phyloP scores from a whole-genome alignment of 2,888 invertebrate species.

The Eurytoma adleriae region DNA sequence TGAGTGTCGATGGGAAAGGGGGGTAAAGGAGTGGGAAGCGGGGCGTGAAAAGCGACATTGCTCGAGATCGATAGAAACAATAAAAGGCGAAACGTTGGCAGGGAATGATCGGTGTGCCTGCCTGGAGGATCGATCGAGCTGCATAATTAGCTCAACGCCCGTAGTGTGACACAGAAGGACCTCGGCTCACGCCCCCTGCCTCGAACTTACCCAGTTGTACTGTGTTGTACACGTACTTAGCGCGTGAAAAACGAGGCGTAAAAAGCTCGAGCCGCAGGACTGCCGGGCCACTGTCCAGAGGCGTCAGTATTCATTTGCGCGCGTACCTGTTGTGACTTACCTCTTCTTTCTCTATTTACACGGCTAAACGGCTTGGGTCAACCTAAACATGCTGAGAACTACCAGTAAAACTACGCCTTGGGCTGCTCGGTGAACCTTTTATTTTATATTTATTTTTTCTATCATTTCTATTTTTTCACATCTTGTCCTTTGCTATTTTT shows the following conservation, averaged over 20 bases:
- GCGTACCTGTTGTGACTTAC: neutral
- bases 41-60: neutral
- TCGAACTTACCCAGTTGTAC: neutral
- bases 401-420: too few relatives aligned
- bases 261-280: neutral
- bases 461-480: too few relatives aligned
- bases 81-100: slow-evolving; percentile 5
- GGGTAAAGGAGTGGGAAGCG: neutral
- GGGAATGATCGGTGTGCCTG: slow-evolving; percentile 19
- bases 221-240: too few relatives aligned
- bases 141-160: slow-evolving; percentile 51
- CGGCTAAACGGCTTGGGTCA: too few relatives aligned
- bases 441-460: too few relatives aligned
- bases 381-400: too few relatives aligned
- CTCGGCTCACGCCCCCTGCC: neutral
- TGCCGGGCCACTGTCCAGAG: neutral
- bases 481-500: too few relatives aligned
- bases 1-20: neutral
- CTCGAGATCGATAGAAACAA: slow-evolving; percentile 45
- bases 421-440: too few relatives aligned
- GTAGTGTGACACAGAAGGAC: slow-evolving; percentile 16
- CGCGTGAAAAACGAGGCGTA: slow-evolving; percentile 17
- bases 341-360: too few relatives aligned
- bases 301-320: slow-evolving; percentile 56
- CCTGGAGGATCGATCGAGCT: slow-evolving; percentile 52